phyloP scores from a whole-genome alignment of 2,113 vertebrate species.

The Isurus oxyrinchus region DNA sequence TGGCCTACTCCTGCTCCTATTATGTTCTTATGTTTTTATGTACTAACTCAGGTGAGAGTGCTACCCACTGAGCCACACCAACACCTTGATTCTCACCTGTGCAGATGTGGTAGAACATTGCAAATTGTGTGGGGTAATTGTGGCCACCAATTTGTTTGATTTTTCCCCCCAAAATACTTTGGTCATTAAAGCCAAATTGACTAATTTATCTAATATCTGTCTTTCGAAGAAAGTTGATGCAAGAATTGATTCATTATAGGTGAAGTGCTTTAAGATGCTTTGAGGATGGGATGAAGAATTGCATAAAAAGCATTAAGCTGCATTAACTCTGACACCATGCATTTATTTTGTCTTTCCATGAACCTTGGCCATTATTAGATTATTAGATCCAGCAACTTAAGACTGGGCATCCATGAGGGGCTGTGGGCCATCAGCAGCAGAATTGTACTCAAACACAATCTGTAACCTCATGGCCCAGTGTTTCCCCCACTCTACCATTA shows the following conservation, averaged over 20 bases:
- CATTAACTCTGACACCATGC: neutral
- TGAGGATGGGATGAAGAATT: neutral
- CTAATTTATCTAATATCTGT: neutral
- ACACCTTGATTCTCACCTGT: neutral
- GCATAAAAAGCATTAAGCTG: neutral
- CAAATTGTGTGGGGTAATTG: neutral
- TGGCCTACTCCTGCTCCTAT: no score
- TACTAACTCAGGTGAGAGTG: no score
- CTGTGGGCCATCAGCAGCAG: no score
- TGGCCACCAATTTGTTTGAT: neutral
- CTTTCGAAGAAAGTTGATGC: neutral
- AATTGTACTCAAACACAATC: no score
- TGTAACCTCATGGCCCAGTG: no score
- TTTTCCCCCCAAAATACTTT: neutral
- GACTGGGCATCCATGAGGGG: no score
- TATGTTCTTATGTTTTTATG: no score
- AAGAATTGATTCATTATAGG: neutral
- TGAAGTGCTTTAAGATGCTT: neutral
- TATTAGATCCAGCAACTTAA: no score
- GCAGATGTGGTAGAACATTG: neutral
- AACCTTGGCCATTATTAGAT: neutral
- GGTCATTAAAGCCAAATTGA: neutral
- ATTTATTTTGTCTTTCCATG: neutral
- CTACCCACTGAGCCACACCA: neutral
- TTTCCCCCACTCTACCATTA: no score